Base-by-base conservation (phyloP, 2,888 invertebrate genomes). In the Apomyelois bistriatella region DNA sequence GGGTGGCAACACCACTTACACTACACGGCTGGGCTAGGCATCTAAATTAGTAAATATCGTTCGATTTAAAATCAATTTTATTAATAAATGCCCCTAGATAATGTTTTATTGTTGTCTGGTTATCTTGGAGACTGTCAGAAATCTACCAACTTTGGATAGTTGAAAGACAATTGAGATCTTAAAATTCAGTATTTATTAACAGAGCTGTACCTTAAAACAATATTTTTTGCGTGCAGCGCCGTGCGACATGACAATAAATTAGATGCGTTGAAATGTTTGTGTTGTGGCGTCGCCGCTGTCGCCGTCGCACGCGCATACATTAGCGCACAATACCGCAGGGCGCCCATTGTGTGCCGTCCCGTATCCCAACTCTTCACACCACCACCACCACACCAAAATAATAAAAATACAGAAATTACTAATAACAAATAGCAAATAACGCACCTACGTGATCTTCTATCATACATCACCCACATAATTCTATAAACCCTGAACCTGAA, bases 261-360 rank as follows among this genome's bases (percentile, higher is more conserved):
- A 85, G 82, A 79, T 82, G 85, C 85, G 86, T 86, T 87, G 87
- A 88, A 86, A 85, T 86, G 86, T 88, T 87, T 86, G 86, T 86
- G 85, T 86, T 52, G 43, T 52, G 52, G 74, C 78, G 78, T 76
- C 71, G 67, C 60, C 72, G 76, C 72, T 76, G 80, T 65, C 78
- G 78, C 68, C 74, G 76, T 68, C 79, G 76, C 75, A 64, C 73
- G 77, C 75, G 85, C 85, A 85, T 85, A 85, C 78, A 85, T 85
- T 87, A 86, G 72, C 83, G 82, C 79, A 81, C 80, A 76, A 77
- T 79, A 71, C 77, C 72, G 70, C 79, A 82, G 82, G 85, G 79
- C 78, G 72, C 74, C 79, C 82, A 86, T 85, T 87, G 86, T 86
- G 76, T 81, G 46, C 76, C 76, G 65, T 60, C 69, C 61, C 65